Evolutionary conservation across 2,888 invertebrate species (phyloP).

Genomic region (Drosophila rellima): DNA sequence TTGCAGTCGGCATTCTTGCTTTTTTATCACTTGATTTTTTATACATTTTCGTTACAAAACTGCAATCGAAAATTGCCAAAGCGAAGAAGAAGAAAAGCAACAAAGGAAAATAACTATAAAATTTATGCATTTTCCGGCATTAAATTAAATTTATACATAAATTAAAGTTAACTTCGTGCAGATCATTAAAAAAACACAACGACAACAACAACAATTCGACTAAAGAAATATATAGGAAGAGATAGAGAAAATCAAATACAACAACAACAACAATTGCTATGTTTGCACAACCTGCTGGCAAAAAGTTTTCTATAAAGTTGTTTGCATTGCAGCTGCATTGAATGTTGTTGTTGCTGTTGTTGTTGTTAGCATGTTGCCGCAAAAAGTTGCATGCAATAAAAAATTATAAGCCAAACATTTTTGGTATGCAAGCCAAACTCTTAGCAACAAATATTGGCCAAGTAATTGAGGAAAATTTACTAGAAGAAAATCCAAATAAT

Average conservation of each 20-base stretch:
- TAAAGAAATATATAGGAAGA: constrained; percentile 19
- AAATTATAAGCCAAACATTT: constrained; percentile 57
- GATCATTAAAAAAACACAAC: constrained; percentile 70
- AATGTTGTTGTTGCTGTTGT: constrained; percentile 33
- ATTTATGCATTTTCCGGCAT: constrained; percentile 79
- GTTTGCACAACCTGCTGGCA: constrained; percentile 54
- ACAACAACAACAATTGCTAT: constrained; percentile 39
- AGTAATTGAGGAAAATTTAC: constrained; percentile 20
- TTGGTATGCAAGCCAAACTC: constrained; percentile 26
- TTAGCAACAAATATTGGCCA: constrained; percentile 16
- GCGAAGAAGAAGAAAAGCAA: constrained; percentile 15
- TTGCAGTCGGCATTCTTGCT: not conserved
- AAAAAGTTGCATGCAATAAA: constrained; percentile 63
- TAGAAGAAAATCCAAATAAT: not conserved
- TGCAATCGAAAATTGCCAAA: constrained; percentile 39
- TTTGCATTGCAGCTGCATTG: constrained; percentile 64
- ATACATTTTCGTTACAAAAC: constrained; percentile 60
- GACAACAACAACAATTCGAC: constrained; percentile 18
- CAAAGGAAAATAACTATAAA: constrained; percentile 30
- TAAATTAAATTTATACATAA: constrained; percentile 82
- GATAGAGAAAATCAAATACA: constrained; percentile 21
- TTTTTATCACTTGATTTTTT: constrained; percentile 27
- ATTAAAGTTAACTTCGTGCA: constrained; percentile 81
- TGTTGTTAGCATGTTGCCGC: constrained; percentile 50
- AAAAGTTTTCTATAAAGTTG: constrained; percentile 59